Percentiles rank a stretch among this genome's conserved stretches.
phyloP scores from a whole-genome alignment of 2,888 invertebrate genomes.

The Melinopterus prodromus region DNA sequence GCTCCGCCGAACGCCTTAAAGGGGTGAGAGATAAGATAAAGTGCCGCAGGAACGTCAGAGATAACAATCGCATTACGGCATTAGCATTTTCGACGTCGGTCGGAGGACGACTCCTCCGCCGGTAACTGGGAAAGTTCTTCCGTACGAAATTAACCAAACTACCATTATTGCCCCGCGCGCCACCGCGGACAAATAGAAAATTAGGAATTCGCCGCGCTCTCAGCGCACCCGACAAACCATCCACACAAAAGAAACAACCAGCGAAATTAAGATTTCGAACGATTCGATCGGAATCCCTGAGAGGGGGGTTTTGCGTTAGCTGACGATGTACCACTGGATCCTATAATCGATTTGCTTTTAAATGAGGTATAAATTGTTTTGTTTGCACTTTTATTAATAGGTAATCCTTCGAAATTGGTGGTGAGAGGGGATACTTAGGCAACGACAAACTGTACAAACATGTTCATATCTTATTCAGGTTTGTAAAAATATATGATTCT shows the following conservation, averaged over 20 bases:
- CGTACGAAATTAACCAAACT: neutral
- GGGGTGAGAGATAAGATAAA: conserved; percentile 43
- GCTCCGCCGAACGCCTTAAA: conserved; percentile 37
- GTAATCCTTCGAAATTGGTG: neutral
- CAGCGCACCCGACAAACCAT: no score
- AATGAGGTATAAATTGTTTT: neutral
- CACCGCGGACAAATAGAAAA: neutral
- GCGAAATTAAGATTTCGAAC: no score
- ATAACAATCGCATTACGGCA: conserved; percentile 40
- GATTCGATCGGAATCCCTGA: neutral
- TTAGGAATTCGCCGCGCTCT: neutral
- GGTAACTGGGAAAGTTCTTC: neutral
- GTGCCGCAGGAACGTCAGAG: conserved; percentile 35
- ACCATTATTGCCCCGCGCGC: neutral
- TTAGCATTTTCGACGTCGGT: conserved; percentile 30
- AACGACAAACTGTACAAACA: no score
- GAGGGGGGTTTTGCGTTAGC: neutral
- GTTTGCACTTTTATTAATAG: neutral
- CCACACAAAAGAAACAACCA: no score
- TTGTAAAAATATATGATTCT: no score
- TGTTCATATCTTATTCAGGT: no score
- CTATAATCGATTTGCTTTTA: neutral
- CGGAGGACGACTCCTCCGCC: neutral
- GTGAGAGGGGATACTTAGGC: no score
- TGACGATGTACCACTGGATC: neutral